A percentile compares a stretch with the other conserved stretches of the same genome.
These are phyloP conservation scores for Linnaemya tessellans DNA, from an alignment of 2,888 invertebrate species.

Conservation along the genomic window DNA sequence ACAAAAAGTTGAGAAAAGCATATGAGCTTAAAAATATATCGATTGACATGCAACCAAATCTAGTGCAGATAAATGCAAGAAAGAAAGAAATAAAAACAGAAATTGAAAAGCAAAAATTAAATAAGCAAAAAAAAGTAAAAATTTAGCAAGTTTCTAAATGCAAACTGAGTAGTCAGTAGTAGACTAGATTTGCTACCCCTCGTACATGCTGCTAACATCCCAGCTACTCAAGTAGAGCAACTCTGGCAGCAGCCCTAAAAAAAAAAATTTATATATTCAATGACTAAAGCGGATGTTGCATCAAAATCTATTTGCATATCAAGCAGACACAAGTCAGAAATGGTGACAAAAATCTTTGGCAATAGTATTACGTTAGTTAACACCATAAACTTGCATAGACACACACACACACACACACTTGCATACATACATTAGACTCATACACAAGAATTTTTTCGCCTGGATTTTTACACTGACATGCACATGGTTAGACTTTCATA, in stretches of 20 bases:
- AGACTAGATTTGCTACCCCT: slow-evolving; percentile 17
- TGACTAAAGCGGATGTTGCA: slow-evolving; percentile 68
- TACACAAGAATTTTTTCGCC: background rate
- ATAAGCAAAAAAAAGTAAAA: background rate
- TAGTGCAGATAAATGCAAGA: slow-evolving; percentile 8
- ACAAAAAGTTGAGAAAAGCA: slow-evolving; percentile 26
- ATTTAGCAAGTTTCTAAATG: background rate
- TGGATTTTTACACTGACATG: background rate
- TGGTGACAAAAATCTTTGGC: slow-evolving; percentile 67
- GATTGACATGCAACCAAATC: slow-evolving; percentile 74
- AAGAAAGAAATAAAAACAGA: background rate
- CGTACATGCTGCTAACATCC: background rate
- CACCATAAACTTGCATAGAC: slow-evolving; percentile 36
- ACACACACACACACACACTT: background rate
- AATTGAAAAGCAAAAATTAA: background rate
- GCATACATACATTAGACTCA: background rate
- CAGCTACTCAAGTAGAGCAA: background rate
- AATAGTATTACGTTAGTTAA: slow-evolving; percentile 63
- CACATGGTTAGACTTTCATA: background rate
- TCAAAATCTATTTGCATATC: slow-evolving; percentile 70
- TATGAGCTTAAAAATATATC: slow-evolving; percentile 74
- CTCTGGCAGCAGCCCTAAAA: slow-evolving; percentile 15
- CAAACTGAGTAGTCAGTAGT: background rate
- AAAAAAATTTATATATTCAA: slow-evolving; percentile 43
- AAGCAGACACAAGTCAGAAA: slow-evolving; percentile 60